These are phyloP conservation scores for Malacoctenus gilli DNA, from an alignment of 2,797 vertebrate species.

Conservation along the genomic window DNA sequence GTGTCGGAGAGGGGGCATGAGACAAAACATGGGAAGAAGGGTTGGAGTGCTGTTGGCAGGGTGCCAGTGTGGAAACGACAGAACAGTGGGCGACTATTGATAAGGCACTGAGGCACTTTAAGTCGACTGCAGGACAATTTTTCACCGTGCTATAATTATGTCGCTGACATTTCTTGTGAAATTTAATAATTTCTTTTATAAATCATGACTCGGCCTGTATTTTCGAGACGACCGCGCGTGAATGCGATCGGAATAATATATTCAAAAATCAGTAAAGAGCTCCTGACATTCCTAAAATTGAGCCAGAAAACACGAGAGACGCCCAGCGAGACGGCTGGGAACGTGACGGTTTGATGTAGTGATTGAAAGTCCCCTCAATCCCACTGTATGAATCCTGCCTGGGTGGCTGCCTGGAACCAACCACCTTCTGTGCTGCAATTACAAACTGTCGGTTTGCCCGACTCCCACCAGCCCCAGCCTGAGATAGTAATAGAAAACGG, in stretches of 20 bases:
- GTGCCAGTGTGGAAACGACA: slow-evolving; percentile 25
- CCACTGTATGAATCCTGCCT: slow-evolving; percentile 37
- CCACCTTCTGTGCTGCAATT: slow-evolving; percentile 45
- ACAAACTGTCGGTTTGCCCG: slow-evolving; percentile 37
- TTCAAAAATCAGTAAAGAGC: slow-evolving; percentile 47
- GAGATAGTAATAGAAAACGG: slow-evolving; percentile 20
- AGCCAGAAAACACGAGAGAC: slow-evolving; percentile 28
- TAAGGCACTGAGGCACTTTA: slow-evolving; percentile 63
- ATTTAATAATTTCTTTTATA: slow-evolving; percentile 69
- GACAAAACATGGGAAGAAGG: slow-evolving; percentile 38
- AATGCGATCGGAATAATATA: slow-evolving; percentile 54
- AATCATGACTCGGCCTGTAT: slow-evolving; percentile 58
- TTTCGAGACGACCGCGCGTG: slow-evolving; percentile 43
- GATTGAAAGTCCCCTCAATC: slow-evolving; percentile 56
- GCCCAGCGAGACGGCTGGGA: slow-evolving; percentile 20
- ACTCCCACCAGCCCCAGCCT: slow-evolving; percentile 29
- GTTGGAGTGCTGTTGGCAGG: slow-evolving; percentile 33
- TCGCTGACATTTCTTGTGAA: slow-evolving; percentile 64
- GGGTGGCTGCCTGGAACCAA: slow-evolving; percentile 35
- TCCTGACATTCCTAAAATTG: slow-evolving; percentile 43
- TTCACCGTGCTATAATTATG: slow-evolving; percentile 71
- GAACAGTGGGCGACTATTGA: slow-evolving; percentile 59
- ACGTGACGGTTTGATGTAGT: slow-evolving; percentile 47
- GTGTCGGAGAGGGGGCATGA: slow-evolving; percentile 17
- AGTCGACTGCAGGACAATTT: slow-evolving; percentile 63